Percentiles rank a stretch among this genome's conserved stretches.
Evolutionary conservation across 2,797 vertebrate species (phyloP).

Genomic region (Ispidina lecontei): DNA sequence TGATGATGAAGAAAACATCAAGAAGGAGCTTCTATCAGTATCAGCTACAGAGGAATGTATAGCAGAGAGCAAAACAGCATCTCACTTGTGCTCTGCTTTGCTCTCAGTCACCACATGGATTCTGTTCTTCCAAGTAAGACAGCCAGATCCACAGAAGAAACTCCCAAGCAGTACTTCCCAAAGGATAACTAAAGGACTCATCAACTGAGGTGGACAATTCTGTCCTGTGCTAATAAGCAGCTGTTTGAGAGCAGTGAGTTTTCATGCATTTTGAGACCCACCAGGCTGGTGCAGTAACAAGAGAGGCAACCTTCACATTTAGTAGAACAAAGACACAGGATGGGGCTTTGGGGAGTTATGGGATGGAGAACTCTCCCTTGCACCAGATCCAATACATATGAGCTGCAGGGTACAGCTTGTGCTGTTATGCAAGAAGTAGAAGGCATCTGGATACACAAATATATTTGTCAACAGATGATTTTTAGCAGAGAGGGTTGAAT

Average conservation of each 20-base stretch:
- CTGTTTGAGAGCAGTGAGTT: no score
- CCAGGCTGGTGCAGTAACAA: not conserved
- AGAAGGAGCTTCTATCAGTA: not conserved
- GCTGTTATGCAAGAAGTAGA: not conserved
- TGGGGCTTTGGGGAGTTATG: rapidly evolving
- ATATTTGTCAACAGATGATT: not conserved
- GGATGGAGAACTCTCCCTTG: not conserved
- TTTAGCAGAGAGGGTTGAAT: not conserved
- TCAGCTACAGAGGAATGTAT: not conserved
- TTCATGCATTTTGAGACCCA: not conserved
- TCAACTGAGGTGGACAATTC: not conserved
- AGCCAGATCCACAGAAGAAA: not conserved
- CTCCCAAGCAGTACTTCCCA: not conserved
- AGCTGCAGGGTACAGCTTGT: not conserved
- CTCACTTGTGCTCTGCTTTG: not conserved
- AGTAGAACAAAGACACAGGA: not conserved
- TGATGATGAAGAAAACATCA: not conserved
- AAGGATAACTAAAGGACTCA: not conserved
- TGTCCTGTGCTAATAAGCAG: not conserved
- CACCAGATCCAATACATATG: rapidly evolving
- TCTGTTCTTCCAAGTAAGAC: not conserved
- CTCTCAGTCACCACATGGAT: not conserved
- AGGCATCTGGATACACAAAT: not conserved
- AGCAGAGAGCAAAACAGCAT: not conserved
- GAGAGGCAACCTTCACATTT: rapidly evolving